These are phyloP conservation scores for Podabrus alpinus DNA, from an alignment of 2,888 invertebrate genomes.

Conservation along the genomic window DNA sequence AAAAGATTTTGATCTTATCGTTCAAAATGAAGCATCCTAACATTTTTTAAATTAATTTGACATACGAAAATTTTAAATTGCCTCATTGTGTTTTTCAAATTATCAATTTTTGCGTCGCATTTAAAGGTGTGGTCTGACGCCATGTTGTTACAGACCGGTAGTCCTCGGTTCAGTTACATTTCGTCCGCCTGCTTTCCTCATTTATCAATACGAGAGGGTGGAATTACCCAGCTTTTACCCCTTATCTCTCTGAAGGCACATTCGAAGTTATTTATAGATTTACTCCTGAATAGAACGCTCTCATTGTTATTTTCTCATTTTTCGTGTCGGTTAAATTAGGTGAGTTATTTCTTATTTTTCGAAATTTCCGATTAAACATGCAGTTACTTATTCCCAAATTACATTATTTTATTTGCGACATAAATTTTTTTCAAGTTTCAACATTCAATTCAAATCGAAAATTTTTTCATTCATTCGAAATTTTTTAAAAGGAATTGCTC, in stretches of 20 bases:
- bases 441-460: no score
- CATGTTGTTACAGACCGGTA: constrained; percentile 50
- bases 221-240: constrained; percentile 37
- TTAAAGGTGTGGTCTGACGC: constrained; percentile 56
- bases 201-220: constrained; percentile 47
- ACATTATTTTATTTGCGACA: background rate
- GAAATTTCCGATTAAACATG: background rate
- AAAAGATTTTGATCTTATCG: constrained; percentile 1
- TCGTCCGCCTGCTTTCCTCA: constrained; percentile 34
- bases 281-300: constrained; percentile 1
- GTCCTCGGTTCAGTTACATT: constrained; percentile 26
- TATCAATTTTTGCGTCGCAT: constrained; percentile 46
- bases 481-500: background rate
- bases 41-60: background rate
- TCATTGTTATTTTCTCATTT: background rate
- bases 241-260: constrained; percentile 32
- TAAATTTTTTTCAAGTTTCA: no score
- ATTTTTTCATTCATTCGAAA: background rate
- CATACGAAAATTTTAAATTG: background rate
- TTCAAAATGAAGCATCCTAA: background rate
- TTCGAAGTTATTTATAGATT: constrained; percentile 45
- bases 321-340: background rate
- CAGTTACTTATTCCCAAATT: background rate
- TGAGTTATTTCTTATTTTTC: background rate
- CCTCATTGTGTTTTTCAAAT: background rate